Conservation (phyloP, 2,797 vertebrate species). For the Onychomys leucogaster region DNA sequence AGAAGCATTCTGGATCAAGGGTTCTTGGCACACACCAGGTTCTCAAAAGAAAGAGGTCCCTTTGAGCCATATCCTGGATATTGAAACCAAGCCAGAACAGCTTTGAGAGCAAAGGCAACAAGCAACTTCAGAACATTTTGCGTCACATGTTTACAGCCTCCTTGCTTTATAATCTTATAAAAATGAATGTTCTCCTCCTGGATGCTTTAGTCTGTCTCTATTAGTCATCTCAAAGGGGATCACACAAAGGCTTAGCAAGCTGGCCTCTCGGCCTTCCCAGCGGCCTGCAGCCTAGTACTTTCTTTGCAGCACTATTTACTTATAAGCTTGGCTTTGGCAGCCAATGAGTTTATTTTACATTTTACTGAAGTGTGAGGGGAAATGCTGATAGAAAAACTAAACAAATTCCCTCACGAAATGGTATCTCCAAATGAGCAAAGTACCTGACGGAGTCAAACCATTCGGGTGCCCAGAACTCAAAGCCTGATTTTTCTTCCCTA, state of each 20-base stretch:
- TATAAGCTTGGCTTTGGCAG: conserved; percentile 77
- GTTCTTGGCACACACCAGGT: conserved; percentile 64
- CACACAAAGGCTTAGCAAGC: conserved; percentile 6
- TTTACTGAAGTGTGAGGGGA: conserved; percentile 79
- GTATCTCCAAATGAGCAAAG: conserved; percentile 77
- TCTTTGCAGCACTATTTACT: conserved; percentile 76
- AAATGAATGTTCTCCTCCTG: background rate
- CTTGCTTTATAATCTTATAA: conserved; percentile 51
- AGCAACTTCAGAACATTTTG: conserved; percentile 44
- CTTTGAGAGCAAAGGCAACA: background rate
- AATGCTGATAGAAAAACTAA: conserved; percentile 76
- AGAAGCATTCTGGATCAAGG: conserved; percentile 49
- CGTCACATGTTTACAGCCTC: background rate
- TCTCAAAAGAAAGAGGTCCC: conserved; percentile 65
- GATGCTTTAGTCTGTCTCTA: conserved; percentile 50
- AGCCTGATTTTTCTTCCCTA: conserved; percentile 68
- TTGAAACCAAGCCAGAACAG: conserved; percentile 49
- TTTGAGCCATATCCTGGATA: conserved; percentile 58
- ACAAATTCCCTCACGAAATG: conserved; percentile 77
- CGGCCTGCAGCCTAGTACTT: background rate
- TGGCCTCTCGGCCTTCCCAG: background rate
- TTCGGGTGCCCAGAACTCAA: conserved; percentile 74
- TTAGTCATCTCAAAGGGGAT: conserved; percentile 47
- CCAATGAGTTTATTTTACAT: conserved; percentile 80
- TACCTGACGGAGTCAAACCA: conserved; percentile 80